Evolutionary conservation across 2,797 vertebrate species (phyloP).

Genomic region (Megalops cyprinoides): DNA sequence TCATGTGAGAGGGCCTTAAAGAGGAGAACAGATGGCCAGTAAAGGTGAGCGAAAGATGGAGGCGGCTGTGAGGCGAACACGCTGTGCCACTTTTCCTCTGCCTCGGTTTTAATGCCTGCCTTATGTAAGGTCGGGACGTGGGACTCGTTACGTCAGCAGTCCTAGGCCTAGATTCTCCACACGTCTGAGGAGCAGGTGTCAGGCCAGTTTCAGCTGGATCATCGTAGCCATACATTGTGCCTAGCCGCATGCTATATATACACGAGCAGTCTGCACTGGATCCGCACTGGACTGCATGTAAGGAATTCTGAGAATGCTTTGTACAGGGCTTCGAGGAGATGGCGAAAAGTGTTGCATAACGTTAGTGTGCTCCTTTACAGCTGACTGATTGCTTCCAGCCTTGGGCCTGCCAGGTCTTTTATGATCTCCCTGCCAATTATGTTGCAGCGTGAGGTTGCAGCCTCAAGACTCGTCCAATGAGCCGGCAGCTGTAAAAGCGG

Average conservation of each 20-base stretch:
- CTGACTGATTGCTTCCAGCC: conserved; percentile 41
- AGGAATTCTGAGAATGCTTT: conserved; percentile 42
- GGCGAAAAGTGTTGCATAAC: not conserved
- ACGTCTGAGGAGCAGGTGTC: conserved; percentile 48
- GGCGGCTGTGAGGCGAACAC: too few species aligned
- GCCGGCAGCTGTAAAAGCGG: not conserved
- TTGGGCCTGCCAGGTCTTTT: conserved; percentile 24
- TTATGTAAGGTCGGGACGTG: conserved; percentile 29
- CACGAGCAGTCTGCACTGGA: not conserved
- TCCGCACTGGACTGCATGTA: not conserved
- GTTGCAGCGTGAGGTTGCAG: conserved; percentile 36
- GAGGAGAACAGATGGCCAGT: not conserved
- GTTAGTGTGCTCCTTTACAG: conserved; percentile 26
- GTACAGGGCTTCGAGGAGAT: not conserved
- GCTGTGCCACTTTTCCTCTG: not conserved
- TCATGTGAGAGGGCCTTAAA: not conserved
- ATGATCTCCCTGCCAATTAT: conserved; percentile 46
- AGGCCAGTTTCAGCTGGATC: conserved; percentile 60
- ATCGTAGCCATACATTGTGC: not conserved
- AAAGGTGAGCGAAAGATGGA: not conserved
- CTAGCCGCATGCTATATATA: conserved; percentile 10
- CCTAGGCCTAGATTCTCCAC: conserved; percentile 32
- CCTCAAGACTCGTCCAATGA: conserved; percentile 37
- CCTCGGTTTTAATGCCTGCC: conserved; percentile 30
- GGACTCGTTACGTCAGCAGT: conserved; percentile 48